These are phyloP conservation scores for Jacana jacana DNA, from an alignment of 2,113 vertebrate species.

Conservation along the genomic window DNA sequence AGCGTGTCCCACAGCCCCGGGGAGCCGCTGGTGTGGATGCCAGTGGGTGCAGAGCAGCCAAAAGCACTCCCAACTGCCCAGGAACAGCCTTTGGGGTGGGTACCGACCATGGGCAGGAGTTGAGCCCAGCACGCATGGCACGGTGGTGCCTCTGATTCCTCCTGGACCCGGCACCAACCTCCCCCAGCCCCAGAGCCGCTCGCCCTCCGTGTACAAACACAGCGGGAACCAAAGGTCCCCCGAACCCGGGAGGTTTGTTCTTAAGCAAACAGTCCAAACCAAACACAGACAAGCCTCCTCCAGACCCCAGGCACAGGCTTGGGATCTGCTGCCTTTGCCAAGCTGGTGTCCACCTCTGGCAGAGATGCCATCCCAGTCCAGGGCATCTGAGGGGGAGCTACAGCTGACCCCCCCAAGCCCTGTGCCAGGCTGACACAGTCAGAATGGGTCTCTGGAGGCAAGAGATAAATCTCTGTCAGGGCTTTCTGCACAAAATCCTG, in stretches of 20 bases:
- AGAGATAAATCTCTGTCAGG: background rate
- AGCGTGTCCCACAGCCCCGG: fast-evolving
- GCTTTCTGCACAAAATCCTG: background rate
- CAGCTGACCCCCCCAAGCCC: background rate
- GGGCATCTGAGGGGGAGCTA: background rate
- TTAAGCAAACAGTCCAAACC: background rate
- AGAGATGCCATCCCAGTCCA: fast-evolving
- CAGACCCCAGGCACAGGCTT: background rate
- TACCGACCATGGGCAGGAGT: background rate
- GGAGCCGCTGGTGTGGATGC: fast-evolving
- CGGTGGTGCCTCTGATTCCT: background rate
- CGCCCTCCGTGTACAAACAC: fast-evolving
- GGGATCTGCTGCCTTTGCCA: fast-evolving
- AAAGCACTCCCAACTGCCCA: fast-evolving
- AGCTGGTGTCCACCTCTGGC: background rate
- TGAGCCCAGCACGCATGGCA: fast-evolving
- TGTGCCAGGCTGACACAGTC: background rate
- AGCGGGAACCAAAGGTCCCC: background rate
- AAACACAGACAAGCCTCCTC: fast-evolving
- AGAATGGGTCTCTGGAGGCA: background rate
- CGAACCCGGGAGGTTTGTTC: background rate
- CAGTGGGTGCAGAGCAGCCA: background rate
- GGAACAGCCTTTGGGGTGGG: fast-evolving
- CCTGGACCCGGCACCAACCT: fast-evolving
- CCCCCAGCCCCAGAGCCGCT: background rate